These are phyloP conservation scores for Megalurothrips usitatus DNA, from an alignment of 2,888 invertebrate species.

Conservation along the genomic window DNA sequence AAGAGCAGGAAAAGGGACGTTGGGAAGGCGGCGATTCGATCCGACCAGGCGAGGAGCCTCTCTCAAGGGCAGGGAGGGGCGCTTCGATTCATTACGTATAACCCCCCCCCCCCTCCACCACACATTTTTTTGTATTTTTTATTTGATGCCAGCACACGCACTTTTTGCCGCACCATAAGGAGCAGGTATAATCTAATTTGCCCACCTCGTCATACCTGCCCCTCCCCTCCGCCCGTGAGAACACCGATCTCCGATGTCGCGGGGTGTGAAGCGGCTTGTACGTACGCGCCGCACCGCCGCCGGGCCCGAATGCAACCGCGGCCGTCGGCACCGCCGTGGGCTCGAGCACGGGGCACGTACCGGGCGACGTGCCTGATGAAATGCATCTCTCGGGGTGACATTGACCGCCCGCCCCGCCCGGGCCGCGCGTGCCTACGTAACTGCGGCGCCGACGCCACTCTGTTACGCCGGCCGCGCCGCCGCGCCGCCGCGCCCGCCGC, in stretches of 20 bases:
- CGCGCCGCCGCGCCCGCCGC: neutral
- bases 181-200: slow-evolving; percentile 1
- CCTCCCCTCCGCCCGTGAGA: neutral
- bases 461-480: neutral
- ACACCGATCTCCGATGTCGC: too few species aligned
- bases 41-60: too few species aligned
- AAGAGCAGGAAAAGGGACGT: neutral
- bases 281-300: too few species aligned
- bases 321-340: too few species aligned
- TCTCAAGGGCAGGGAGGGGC: too few species aligned
- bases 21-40: neutral
- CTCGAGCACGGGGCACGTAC: too few species aligned
- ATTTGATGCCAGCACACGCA: neutral
- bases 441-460: neutral
- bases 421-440: neutral
- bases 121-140: too few species aligned
- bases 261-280: too few species aligned
- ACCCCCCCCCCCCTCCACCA: too few species aligned
- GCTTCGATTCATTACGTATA: too few species aligned
- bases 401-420: neutral
- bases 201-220: neutral
- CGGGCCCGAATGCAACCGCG: too few species aligned
- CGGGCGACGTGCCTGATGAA: neutral
- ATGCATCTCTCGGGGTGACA: neutral
- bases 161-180: neutral